Evolutionary conservation across 2,797 vertebrate genomes (phyloP), one percentile per base, ranked within the genome.

Genomic region (Mormyrops attenuatus): DNA sequence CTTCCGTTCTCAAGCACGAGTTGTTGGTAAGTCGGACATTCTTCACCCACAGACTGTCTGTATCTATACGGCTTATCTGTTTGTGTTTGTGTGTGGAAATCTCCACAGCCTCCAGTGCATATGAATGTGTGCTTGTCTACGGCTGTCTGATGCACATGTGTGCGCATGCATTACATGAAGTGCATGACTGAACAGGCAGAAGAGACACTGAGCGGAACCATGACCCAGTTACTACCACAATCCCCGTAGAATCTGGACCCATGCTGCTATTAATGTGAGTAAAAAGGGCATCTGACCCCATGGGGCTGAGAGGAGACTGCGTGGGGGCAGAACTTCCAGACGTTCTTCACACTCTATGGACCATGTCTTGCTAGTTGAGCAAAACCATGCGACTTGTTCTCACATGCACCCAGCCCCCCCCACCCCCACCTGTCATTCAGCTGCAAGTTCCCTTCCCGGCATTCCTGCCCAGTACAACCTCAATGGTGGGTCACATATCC

Each of bases 71-170:
- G 26, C 7, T 6, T 57, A 17, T 80, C 1, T 53, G 8, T n/a
- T 3, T 55, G 15, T 90, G 92, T 94, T 91, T 93, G 91, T 92
- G 90, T 87, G 47, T 90, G 84, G 49, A 89, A 90, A 89, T 84
- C 17, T 89, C 90, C 88, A 91, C 92, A 89, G 91, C 91, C 92
- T 49, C 15, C 20, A 93, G 93, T 94, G 93, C 94, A 30, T 47
- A 17, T 50, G 34, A 77, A 77, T 17, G 30, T 41, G 34, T 41
- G 69, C 17, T 6, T 3, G 5, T 77, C 15, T 77, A 6, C 17
- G 34, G 38, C 34, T 38, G 30, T 30, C 17, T 44, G 38, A 20
- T 69, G 20, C 34, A 15, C 50, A 5, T 73, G 26, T 93, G 93
- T 92, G 92, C 90, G 91, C 89, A 91, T 92, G 22, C n/a, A 50